Evolutionary conservation across 1,140 invertebrate species (phyloP).

Genomic region (Vanessa tameamea): DNA sequence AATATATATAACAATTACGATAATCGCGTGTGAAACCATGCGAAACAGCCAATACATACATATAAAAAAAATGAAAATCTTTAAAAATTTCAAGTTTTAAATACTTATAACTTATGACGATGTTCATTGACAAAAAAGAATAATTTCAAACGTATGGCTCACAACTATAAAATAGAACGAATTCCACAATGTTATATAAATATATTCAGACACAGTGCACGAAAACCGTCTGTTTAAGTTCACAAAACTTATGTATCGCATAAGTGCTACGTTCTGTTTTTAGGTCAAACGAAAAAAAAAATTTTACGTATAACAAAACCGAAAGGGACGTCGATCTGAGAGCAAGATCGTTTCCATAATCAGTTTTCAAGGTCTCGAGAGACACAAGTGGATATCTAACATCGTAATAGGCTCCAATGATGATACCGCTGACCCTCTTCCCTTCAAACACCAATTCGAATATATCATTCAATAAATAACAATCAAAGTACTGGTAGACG

Average conservation of each 20-base stretch:
- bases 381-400: slow-evolving; percentile 35
- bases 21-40: no score
- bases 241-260: not conserved
- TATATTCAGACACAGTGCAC: not conserved
- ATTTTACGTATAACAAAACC: not conserved
- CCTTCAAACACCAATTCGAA: slow-evolving; percentile 28
- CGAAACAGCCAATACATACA: no score
- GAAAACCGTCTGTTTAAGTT: not conserved
- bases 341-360: slow-evolving; percentile 39
- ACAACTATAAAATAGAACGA: no score
- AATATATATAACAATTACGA: no score
- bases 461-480: slow-evolving; percentile 25
- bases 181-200: no score
- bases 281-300: not conserved
- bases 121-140: no score
- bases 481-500: slow-evolving; percentile 9
- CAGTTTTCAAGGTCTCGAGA: slow-evolving; percentile 46
- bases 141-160: no score
- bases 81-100: no score
- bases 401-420: slow-evolving; percentile 33
- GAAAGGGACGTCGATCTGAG: slow-evolving; percentile 12
- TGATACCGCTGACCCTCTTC: slow-evolving; percentile 52
- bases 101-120: no score
- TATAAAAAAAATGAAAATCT: no score
- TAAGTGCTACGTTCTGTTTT: not conserved